phyloP scores from a whole-genome alignment of 2,888 invertebrate genomes.

The Dermolepida albohirtum region DNA sequence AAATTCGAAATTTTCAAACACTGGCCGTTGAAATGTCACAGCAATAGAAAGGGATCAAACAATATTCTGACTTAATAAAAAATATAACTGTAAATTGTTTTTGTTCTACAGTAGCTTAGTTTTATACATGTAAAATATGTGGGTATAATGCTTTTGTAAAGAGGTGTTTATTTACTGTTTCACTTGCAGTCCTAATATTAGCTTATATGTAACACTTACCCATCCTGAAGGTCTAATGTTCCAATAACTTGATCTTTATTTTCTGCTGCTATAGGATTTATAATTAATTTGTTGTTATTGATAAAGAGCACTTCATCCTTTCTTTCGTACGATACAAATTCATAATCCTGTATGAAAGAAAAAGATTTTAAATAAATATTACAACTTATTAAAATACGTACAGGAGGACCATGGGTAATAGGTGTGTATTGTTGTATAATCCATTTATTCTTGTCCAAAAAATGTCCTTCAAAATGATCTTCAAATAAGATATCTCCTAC shows the following conservation, averaged over 20 bases:
- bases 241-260: constrained; percentile 44
- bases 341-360: constrained; percentile 68
- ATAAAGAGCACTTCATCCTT: constrained; percentile 68
- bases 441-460: constrained; percentile 67
- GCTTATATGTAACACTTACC: constrained; percentile 45
- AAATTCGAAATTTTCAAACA: too few species aligned
- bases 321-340: constrained; percentile 74
- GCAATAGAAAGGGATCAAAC: too few species aligned
- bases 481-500: constrained; percentile 68
- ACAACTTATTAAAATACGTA: constrained; percentile 50
- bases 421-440: constrained; percentile 71
- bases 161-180: too few species aligned
- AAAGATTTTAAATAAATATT: background rate
- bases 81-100: too few species aligned
- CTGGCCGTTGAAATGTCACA: too few species aligned
- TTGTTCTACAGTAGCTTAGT: too few species aligned
- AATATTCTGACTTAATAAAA: too few species aligned
- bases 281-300: constrained; percentile 67
- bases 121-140: too few species aligned
- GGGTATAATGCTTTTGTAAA: too few species aligned
- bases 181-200: too few species aligned
- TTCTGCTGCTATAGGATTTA: constrained; percentile 65
- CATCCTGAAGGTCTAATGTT: constrained; percentile 45
- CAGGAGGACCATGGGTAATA: constrained; percentile 61
- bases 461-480: constrained; percentile 69